phyloP scores from a whole-genome alignment of 2,113 vertebrate species.

The Clarias magur region DNA sequence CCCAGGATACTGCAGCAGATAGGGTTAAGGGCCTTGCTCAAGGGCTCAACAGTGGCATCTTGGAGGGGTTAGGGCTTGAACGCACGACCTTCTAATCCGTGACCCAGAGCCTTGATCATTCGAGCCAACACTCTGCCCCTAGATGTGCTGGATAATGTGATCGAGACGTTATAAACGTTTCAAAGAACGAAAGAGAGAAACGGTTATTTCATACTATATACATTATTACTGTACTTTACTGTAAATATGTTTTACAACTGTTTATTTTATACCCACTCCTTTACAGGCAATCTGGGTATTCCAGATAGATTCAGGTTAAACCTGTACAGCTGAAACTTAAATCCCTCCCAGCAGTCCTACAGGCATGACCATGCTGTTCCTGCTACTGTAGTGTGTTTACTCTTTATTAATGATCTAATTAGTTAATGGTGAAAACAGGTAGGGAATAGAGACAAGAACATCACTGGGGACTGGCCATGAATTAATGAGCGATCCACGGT shows the following conservation, averaged over 20 bases:
- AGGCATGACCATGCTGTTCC: background rate
- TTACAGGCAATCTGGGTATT: background rate
- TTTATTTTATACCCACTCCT: background rate
- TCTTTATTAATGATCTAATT: conserved; percentile 11
- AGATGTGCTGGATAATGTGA: background rate
- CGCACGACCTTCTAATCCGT: too few relatives aligned
- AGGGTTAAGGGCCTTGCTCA: too few relatives aligned
- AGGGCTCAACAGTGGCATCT: too few relatives aligned
- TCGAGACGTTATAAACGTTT: too few relatives aligned
- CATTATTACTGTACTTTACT: background rate
- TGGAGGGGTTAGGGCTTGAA: too few relatives aligned
- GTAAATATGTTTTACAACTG: background rate
- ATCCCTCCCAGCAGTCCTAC: background rate
- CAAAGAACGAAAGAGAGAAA: too few relatives aligned
- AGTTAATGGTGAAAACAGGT: conserved; percentile 30
- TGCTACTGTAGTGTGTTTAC: conserved; percentile 22
- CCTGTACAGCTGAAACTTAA: background rate
- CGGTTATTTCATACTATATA: background rate
- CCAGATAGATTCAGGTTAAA: background rate
- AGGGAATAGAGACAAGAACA: conserved; percentile 22
- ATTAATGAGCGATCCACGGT: conserved; percentile 13
- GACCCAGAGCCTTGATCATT: too few relatives aligned
- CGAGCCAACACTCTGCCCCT: too few relatives aligned
- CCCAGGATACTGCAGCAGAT: too few relatives aligned
- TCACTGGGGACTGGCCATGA: background rate